Conservation (phyloP, 2,113 vertebrate species). For the Lichenostomus cassidix region DNA sequence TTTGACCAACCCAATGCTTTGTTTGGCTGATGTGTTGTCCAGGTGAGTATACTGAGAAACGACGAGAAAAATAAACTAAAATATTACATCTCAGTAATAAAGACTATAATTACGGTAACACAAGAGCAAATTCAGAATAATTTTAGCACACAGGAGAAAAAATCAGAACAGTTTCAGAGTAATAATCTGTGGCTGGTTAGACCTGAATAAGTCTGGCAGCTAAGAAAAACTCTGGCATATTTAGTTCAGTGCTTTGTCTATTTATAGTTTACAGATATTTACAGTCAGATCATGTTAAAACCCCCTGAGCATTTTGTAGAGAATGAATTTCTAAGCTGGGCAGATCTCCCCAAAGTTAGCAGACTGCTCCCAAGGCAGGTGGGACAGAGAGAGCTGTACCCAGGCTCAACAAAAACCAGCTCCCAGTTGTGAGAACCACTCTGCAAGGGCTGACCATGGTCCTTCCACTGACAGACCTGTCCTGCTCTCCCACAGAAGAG, state of each 20-base stretch:
- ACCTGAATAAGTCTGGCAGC: neutral
- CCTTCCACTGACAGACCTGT: fast-evolving
- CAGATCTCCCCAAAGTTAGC: neutral
- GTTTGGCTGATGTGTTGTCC: neutral
- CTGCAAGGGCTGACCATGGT: neutral
- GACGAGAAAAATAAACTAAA: neutral
- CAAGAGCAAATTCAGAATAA: neutral
- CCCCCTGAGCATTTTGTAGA: neutral
- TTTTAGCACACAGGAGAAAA: neutral
- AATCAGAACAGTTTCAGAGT: neutral
- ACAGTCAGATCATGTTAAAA: neutral
- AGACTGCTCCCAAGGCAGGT: neutral
- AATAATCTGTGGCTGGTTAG: neutral
- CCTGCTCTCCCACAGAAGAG: neutral
- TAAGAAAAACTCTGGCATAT: neutral
- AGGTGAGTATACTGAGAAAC: neutral
- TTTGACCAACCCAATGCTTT: neutral
- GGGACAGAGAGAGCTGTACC: neutral
- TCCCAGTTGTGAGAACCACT: neutral
- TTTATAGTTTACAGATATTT: neutral
- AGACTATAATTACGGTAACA: neutral
- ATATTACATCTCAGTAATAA: neutral
- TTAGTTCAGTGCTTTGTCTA: neutral
- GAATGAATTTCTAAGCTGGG: neutral
- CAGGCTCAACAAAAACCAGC: neutral